These are phyloP conservation scores for Cacatua alba DNA, from an alignment of 2,113 vertebrate species.

Conservation along the genomic window DNA sequence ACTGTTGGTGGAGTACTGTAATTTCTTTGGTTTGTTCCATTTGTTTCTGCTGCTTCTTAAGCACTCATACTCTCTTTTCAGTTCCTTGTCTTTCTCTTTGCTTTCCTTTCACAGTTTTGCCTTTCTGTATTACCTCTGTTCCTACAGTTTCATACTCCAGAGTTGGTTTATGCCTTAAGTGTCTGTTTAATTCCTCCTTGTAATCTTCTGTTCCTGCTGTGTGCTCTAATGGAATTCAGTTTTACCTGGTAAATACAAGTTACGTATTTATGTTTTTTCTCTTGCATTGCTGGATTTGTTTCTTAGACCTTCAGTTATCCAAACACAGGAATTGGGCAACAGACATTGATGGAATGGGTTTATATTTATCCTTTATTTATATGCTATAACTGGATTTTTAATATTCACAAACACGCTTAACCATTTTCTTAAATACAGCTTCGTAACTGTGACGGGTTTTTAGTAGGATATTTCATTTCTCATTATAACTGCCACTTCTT, in stretches of 20 bases:
- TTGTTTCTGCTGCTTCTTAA: neutral
- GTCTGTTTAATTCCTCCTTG: neutral
- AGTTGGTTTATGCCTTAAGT: neutral
- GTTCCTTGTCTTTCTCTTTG: neutral
- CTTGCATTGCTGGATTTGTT: neutral
- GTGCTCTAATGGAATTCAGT: neutral
- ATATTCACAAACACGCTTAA: neutral
- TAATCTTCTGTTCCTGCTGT: neutral
- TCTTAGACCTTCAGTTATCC: neutral
- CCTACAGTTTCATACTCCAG: neutral
- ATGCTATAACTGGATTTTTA: neutral
- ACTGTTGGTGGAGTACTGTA: neutral
- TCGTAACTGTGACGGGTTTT: neutral
- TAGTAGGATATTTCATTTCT: neutral
- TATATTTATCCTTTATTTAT: neutral
- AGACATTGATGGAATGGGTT: neutral
- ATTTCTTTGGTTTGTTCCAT: neutral
- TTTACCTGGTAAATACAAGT: neutral
- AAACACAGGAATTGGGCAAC: neutral
- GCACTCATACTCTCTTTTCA: neutral
- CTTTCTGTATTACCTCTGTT: neutral
- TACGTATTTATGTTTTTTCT: neutral
- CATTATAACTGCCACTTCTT: neutral
- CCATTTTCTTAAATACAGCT: neutral
- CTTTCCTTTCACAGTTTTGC: neutral